Evolutionary conservation across 2,797 vertebrate genomes (phyloP).

Genomic region (Acropternis orthonyx): DNA sequence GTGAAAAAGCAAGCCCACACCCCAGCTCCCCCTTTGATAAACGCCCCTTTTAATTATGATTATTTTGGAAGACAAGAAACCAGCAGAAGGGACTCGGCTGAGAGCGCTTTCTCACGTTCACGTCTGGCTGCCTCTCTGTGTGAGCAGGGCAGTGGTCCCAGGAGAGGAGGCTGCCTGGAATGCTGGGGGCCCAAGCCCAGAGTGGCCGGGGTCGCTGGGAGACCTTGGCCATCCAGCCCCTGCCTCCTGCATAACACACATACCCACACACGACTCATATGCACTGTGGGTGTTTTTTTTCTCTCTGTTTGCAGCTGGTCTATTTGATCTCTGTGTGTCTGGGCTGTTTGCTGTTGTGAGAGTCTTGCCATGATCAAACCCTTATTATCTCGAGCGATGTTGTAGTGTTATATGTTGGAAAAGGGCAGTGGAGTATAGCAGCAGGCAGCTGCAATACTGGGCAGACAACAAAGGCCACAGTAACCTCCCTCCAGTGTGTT

Average conservation of each 20-base stretch:
- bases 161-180: slow-evolving; percentile 73
- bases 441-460: background rate
- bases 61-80: slow-evolving; percentile 7
- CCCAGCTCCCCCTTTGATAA: background rate
- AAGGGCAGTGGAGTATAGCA: slow-evolving; percentile 34
- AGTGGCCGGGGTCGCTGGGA: slow-evolving; percentile 37
- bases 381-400: slow-evolving; percentile 23
- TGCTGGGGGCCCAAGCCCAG: slow-evolving; percentile 66
- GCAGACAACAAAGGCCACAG: background rate
- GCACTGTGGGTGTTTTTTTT: background rate
- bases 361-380: slow-evolving; percentile 61
- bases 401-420: background rate
- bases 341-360: slow-evolving; percentile 39
- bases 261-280: slow-evolving; percentile 2
- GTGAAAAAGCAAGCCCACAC: slow-evolving; percentile 11
- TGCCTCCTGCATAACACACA: background rate
- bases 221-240: background rate
- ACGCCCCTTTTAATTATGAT: slow-evolving; percentile 15
- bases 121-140: slow-evolving; percentile 79
- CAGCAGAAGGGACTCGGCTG: slow-evolving; percentile 65
- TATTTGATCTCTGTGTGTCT: slow-evolving; percentile 71
- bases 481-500: background rate
- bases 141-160: slow-evolving; percentile 53
- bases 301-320: slow-evolving; percentile 30
- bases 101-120: slow-evolving; percentile 82